Percentiles rank a stretch among this genome's conserved stretches.
These are phyloP conservation scores for Trissolcus basalis DNA, from an alignment of 1,140 invertebrate species.

Conservation along the genomic window DNA sequence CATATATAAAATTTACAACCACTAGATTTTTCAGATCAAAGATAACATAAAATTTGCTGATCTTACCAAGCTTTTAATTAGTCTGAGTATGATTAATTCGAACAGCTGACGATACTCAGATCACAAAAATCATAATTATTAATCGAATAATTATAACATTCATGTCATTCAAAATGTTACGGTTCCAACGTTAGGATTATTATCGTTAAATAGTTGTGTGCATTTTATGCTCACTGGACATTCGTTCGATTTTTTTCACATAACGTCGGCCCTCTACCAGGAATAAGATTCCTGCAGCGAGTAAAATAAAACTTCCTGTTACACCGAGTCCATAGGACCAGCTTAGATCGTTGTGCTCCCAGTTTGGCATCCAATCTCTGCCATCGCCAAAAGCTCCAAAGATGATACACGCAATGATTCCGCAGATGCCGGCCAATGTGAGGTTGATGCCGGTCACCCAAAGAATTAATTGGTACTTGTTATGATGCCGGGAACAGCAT, in stretches of 20 bases:
- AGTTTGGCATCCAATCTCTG: conserved; percentile 96
- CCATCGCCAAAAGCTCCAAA: conserved; percentile 94
- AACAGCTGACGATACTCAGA: too few species aligned
- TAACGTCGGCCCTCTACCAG: conserved; percentile 88
- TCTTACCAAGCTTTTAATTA: too few species aligned
- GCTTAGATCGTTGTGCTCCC: conserved; percentile 95
- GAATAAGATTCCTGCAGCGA: conserved; percentile 86
- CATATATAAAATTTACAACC: too few species aligned
- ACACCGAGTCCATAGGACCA: conserved; percentile 95
- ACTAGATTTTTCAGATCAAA: too few species aligned
- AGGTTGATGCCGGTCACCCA: conserved; percentile 84
- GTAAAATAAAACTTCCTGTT: conserved; percentile 83
- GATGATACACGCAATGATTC: conserved; percentile 84
- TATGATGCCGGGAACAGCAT: conserved; percentile 86
- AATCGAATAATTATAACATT: too few species aligned
- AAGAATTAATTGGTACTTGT: conserved; percentile 84
- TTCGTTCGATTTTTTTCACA: conserved; percentile 81
- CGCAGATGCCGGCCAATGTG: conserved; percentile 84
- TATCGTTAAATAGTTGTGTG: conserved; percentile 69
- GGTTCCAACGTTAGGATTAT: background rate
- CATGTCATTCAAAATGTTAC: background rate
- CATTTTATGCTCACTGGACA: conserved; percentile 74
- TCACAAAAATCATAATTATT: too few species aligned
- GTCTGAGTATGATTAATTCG: too few species aligned
- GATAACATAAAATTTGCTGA: too few species aligned